phyloP scores from a whole-genome alignment of 2,113 vertebrate species.

The Tenebrosternarchus preto region DNA sequence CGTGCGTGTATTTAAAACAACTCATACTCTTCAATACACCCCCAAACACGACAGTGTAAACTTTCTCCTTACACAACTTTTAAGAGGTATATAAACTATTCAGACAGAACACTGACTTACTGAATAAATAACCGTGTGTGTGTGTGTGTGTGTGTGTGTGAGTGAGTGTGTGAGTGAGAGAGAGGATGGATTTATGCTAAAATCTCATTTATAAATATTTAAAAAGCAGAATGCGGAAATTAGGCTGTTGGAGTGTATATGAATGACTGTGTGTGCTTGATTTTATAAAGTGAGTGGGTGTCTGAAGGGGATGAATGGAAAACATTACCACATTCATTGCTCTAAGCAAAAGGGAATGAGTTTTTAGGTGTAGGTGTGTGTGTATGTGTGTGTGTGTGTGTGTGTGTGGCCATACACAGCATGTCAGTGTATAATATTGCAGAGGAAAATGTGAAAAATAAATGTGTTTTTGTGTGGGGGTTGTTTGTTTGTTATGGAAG shows the following conservation, averaged over 20 bases:
- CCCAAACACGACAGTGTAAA: neutral
- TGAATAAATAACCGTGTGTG: neutral
- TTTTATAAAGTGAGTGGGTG: constrained; percentile 31
- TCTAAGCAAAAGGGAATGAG: constrained; percentile 43
- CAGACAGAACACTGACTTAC: neutral
- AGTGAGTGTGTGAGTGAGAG: constrained; percentile 50
- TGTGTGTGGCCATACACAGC: neutral
- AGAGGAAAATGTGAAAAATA: constrained; percentile 28
- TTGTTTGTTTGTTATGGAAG: constrained; percentile 11
- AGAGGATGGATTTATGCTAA: constrained; percentile 66
- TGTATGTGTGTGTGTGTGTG: constrained; percentile 24
- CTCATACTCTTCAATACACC: neutral
- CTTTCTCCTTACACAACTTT: no score
- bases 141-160: constrained; percentile 57
- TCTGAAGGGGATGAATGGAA: constrained; percentile 58
- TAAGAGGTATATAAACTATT: no score
- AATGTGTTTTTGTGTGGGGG: constrained; percentile 39
- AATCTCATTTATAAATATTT: constrained; percentile 74
- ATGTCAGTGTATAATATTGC: constrained; percentile 12
- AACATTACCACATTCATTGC: constrained; percentile 59
- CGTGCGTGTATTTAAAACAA: neutral
- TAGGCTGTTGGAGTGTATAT: constrained; percentile 6
- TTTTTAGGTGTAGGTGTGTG: constrained; percentile 4
- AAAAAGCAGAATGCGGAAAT: constrained; percentile 60
- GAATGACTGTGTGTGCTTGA: constrained; percentile 10